phyloP scores from a whole-genome alignment of 2,113 vertebrate species.

The Macquaria australasica region DNA sequence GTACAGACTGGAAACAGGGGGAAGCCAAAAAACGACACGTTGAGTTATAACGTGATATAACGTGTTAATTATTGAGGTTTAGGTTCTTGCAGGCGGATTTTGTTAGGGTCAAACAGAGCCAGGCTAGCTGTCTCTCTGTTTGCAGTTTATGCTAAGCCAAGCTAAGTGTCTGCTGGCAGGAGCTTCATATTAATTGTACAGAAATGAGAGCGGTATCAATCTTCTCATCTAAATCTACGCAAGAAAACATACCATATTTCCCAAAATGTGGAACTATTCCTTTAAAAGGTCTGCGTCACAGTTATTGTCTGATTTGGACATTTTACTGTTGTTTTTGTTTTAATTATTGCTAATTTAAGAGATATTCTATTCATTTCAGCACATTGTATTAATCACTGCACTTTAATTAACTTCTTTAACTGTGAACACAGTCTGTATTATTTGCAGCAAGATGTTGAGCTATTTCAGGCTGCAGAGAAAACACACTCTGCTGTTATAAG shows the following conservation, averaged over 20 bases:
- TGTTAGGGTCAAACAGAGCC: no score
- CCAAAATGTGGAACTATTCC: not conserved
- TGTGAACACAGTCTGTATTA: not conserved
- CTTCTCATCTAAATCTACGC: not conserved
- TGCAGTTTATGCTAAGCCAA: not conserved
- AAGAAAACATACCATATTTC: not conserved
- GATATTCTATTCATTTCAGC: not conserved
- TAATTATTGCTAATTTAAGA: not conserved
- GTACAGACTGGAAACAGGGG: not conserved
- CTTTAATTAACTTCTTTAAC: not conserved
- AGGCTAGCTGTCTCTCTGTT: not conserved
- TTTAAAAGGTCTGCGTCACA: not conserved
- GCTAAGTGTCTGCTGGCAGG: not conserved
- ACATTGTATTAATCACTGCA: no score
- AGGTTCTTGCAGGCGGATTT: no score
- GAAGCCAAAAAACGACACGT: not conserved
- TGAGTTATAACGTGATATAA: not conserved
- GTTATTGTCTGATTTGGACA: not conserved
- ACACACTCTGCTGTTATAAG: slow-evolving; percentile 19
- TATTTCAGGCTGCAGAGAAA: slow-evolving; percentile 29
- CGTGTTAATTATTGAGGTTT: no score
- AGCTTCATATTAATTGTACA: not conserved
- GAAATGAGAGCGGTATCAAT: not conserved
- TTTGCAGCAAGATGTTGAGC: not conserved
- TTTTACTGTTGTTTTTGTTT: not conserved